phyloP scores from a whole-genome alignment of 2,888 invertebrate genomes.

The Agrilus mali region DNA sequence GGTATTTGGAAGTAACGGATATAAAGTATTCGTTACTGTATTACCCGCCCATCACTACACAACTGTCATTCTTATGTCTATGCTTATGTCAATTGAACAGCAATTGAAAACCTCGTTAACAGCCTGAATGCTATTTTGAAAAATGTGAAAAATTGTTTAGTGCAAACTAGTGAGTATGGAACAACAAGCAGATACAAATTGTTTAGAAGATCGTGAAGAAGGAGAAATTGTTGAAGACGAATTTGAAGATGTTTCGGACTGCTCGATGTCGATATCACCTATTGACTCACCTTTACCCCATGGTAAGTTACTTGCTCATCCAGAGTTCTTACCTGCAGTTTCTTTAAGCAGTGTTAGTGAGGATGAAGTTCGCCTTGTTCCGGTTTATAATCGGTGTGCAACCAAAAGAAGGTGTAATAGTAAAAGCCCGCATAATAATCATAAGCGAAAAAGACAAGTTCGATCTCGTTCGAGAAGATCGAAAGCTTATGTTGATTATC shows the following conservation, averaged over 20 bases:
- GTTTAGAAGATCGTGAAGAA: conserved; percentile 18
- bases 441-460: neutral
- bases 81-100: too few relatives aligned
- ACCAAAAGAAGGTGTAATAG: conserved; percentile 3
- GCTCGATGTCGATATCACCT: conserved; percentile 21
- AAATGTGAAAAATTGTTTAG: too few relatives aligned
- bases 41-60: too few relatives aligned
- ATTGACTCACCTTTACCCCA: conserved; percentile 16
- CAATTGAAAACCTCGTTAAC: too few relatives aligned
- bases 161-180: too few relatives aligned
- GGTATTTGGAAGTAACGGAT: too few relatives aligned
- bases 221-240: conserved; percentile 29
- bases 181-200: conserved; percentile 3
- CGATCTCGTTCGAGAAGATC: too few relatives aligned
- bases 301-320: conserved; percentile 31
- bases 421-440: neutral
- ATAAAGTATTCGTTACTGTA: too few relatives aligned
- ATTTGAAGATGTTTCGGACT: conserved; percentile 32
- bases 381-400: too few relatives aligned
- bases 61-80: too few relatives aligned
- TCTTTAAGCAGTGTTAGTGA: conserved; percentile 34
- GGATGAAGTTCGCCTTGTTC: conserved; percentile 10
- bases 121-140: too few relatives aligned
- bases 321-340: conserved; percentile 31
- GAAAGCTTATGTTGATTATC: too few relatives aligned